Evolutionary conservation across 2,888 invertebrate genomes (phyloP).

Genomic region (Limenitis camilla): DNA sequence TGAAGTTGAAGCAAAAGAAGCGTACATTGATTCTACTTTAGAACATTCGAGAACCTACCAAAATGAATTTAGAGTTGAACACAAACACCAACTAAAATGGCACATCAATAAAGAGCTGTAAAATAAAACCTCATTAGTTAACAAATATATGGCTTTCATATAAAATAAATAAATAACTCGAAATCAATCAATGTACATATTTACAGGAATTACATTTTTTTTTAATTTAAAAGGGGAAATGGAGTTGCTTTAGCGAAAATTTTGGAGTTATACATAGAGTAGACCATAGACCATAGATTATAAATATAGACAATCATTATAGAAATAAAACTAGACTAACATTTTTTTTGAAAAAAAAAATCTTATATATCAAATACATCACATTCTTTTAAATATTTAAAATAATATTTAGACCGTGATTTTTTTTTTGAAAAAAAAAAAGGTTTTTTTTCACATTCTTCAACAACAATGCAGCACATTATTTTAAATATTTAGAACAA

Average conservation of each 20-base stretch:
- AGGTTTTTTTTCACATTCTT: no score
- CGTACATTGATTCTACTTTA: conserved; percentile 70
- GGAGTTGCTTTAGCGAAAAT: conserved; percentile 55
- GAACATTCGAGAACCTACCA: conserved; percentile 66
- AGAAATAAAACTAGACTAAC: no score
- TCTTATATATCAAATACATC: no score
- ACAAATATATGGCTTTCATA: conserved; percentile 57
- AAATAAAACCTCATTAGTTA: conserved; percentile 41
- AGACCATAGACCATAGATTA: no score
- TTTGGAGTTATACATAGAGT: conserved; percentile 46
- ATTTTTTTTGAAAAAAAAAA: no score
- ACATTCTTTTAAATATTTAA: no score
- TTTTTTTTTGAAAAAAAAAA: no score
- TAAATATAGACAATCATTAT: no score
- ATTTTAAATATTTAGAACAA: no score
- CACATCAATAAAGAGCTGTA: conserved; percentile 41
- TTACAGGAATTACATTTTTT: conserved; percentile 44
- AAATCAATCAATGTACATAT: conserved; percentile 67
- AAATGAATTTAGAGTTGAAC: conserved; percentile 44
- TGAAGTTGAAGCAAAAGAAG: conserved; percentile 47
- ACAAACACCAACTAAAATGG: conserved; percentile 50
- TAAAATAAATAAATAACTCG: conserved; percentile 67
- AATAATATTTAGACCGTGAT: no score
- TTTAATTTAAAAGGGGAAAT: conserved; percentile 44
- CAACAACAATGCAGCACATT: no score